A percentile compares a stretch with the other conserved stretches of the same genome.
Conservation (phyloP, 2,797 vertebrate genomes). For the Hyperoplus immaculatus region DNA sequence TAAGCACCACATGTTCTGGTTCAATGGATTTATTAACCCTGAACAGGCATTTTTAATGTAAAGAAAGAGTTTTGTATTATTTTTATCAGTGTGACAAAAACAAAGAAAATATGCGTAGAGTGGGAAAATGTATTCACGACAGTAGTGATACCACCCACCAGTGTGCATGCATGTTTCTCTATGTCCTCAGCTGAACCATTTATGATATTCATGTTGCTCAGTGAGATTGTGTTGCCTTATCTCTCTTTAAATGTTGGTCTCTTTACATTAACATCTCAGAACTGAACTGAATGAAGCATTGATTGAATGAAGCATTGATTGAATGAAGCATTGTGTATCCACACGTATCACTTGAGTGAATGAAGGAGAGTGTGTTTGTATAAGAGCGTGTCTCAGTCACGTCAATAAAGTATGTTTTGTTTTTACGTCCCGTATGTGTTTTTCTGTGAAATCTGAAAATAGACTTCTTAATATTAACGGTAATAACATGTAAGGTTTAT, state of each 20-base stretch:
- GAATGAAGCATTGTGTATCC: slow-evolving; percentile 3
- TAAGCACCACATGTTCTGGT: slow-evolving; percentile 40
- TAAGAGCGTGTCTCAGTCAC: slow-evolving; percentile 13
- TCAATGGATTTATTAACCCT: slow-evolving; percentile 19
- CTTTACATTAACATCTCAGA: slow-evolving; percentile 17
- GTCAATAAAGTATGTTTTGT: slow-evolving; percentile 71
- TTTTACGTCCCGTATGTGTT: slow-evolving; percentile 29
- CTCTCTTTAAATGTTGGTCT: slow-evolving; percentile 33
- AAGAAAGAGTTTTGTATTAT: slow-evolving; percentile 46
- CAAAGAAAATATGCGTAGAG: not conserved
- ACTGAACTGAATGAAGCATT: slow-evolving; percentile 16
- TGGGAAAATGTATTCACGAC: not conserved
- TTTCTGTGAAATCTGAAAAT: slow-evolving; percentile 28
- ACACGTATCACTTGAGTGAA: slow-evolving; percentile 34
- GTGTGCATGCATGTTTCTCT: slow-evolving; percentile 36
- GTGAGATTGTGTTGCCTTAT: slow-evolving; percentile 48
- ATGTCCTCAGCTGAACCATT: slow-evolving; percentile 19
- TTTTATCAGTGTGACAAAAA: slow-evolving; percentile 26
- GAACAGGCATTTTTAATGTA: slow-evolving; percentile 49
- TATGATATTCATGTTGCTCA: slow-evolving; percentile 23
- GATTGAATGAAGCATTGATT: not conserved
- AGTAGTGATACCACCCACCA: not conserved
- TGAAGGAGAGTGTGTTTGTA: slow-evolving; percentile 47
- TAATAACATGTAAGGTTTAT: slow-evolving; percentile 27
- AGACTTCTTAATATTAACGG: not conserved